Evolutionary conservation across 1,140 invertebrate genomes (phyloP).

Genomic region (Eriosoma lanigerum): DNA sequence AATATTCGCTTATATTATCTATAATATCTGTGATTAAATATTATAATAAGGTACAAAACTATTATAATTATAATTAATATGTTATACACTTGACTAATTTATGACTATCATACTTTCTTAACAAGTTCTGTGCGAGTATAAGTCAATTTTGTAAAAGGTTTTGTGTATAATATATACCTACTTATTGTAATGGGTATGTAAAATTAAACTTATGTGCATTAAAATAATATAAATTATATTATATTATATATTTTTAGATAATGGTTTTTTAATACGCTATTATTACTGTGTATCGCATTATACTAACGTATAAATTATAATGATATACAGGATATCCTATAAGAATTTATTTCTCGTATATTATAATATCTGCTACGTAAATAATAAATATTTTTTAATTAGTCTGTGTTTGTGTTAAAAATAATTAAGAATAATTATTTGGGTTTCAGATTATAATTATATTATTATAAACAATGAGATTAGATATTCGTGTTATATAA

Average conservation of each 20-base stretch:
- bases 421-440: too few relatives aligned
- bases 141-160: slow-evolving; percentile 9
- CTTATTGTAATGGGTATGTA: neutral
- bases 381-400: too few relatives aligned
- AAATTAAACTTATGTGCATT: slow-evolving; percentile 13
- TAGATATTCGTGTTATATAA: too few relatives aligned
- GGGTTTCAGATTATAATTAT: too few relatives aligned
- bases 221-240: neutral
- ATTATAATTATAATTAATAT: neutral
- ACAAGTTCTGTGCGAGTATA: neutral
- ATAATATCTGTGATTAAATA: too few relatives aligned
- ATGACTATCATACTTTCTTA: neutral
- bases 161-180: too few relatives aligned
- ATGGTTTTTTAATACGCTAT: slow-evolving; percentile 3
- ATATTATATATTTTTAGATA: neutral
- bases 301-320: slow-evolving; percentile 1
- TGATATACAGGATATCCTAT: neutral
- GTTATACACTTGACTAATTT: neutral
- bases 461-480: too few relatives aligned
- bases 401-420: too few relatives aligned
- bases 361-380: too few relatives aligned
- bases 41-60: too few relatives aligned
- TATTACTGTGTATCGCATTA: neutral
- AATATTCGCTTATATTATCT: too few relatives aligned
- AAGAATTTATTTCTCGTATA: too few relatives aligned